Base-by-base conservation (phyloP, 2,888 invertebrate species). In the Noctua janthe region DNA sequence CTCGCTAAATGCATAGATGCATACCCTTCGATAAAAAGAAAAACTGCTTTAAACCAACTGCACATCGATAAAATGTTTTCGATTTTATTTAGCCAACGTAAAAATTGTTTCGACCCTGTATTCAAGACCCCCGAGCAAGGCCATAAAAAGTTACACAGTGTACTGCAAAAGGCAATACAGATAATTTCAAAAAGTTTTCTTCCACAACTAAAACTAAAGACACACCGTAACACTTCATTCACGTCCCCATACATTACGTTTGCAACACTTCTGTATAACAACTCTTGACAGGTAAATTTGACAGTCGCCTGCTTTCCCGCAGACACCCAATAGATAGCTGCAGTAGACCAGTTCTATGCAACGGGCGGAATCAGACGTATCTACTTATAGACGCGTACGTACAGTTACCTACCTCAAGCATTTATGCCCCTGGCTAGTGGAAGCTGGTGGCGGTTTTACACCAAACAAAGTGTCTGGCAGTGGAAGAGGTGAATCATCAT, bases 261-360 rank as follows among this genome's bases (percentile, higher is more conserved):
- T 73, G 84, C 87, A 78, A 82, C 86, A 75, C 76, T 87, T 78
- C 91, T 90, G 91, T 92, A 91, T 91, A 82, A 91, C 80, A 78
- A 79, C 76, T 75, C 78, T 87, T 94, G 93, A 94, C 92, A 92
- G 89, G 92, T 92, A 92, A 92, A 93, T 94, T 94, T 94, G 94
- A 94, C 93, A 92, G 90, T 81, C 74, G 84, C 82, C 85, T 86
- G 91, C 92, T 92, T 93, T 92, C 93, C 88, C 88, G 80, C 64
- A 10, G 70, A 5, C 70, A 81, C 10, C 15, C 1, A 49, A 11
- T 3, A 83, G 15, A 20, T 39, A 0, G 1, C 3, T 2, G 5
- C 83, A 81, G 70, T 82, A 76, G n/a, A 11, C 7, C 8, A 29
- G 2, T 1, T 59, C 6, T 1, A 7, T n/a, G 10, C 11, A 59